A percentile compares a stretch with the other conserved stretches of the same genome.
Evolutionary conservation across 2,113 vertebrate genomes (phyloP).

Genomic region (Tenrec ecaudatus): DNA sequence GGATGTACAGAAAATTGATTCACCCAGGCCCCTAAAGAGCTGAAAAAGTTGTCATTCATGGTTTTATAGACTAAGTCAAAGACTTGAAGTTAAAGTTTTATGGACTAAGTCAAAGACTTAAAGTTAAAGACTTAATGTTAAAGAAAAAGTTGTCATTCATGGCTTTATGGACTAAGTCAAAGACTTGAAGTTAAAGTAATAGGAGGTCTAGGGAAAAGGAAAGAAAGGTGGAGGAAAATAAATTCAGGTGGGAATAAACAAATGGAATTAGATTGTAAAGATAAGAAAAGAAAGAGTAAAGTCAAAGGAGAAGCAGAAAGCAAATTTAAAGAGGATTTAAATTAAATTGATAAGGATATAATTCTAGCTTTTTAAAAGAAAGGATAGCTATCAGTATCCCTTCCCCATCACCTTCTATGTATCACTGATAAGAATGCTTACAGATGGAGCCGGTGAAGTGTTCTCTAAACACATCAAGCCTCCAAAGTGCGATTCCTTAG

Average conservation of each 20-base stretch:
- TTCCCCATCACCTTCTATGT: fast-evolving
- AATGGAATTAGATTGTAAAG: not conserved
- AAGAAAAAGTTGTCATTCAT: too few species aligned
- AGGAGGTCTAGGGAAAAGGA: not conserved
- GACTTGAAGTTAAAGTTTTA: fast-evolving
- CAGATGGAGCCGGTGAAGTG: fast-evolving
- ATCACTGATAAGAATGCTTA: not conserved
- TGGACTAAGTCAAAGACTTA: fast-evolving
- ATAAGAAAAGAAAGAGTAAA: not conserved
- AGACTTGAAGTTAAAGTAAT: fast-evolving
- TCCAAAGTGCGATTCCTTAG: fast-evolving
- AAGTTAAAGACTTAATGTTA: too few species aligned
- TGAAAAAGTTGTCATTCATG: not conserved
- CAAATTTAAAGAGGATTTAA: not conserved
- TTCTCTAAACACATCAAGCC: not conserved
- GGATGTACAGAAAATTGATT: not conserved
- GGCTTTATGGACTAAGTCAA: fast-evolving
- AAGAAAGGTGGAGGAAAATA: not conserved
- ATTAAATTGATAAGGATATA: fast-evolving
- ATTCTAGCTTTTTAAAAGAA: not conserved
- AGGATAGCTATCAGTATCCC: fast-evolving
- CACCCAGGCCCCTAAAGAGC: not conserved
- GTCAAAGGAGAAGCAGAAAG: not conserved
- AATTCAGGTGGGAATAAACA: too few species aligned
- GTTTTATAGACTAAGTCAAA: fast-evolving